phyloP scores from a whole-genome alignment of 2,797 vertebrate species.

The Distichodus sexfasciatus region DNA sequence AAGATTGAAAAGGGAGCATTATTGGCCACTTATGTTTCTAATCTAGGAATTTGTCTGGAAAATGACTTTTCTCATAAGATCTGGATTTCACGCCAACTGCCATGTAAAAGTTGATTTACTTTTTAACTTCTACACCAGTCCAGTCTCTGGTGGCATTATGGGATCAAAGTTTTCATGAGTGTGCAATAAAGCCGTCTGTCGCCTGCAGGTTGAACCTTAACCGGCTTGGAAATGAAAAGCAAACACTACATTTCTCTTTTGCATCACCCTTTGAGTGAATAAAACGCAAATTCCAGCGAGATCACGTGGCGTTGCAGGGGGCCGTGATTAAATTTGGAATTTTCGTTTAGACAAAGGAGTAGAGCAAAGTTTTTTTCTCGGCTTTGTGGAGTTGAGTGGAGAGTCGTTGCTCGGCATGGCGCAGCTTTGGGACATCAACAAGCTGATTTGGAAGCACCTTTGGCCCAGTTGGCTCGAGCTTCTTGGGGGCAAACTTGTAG shows the following conservation, averaged over 20 bases:
- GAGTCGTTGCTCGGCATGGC: background rate
- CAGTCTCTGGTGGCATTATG: conserved; percentile 27
- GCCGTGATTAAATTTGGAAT: too few species aligned
- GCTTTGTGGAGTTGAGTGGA: background rate
- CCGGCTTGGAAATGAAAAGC: conserved; percentile 55
- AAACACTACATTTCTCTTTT: conserved; percentile 54
- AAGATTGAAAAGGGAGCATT: conserved; percentile 3
- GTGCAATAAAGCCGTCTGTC: conserved; percentile 33
- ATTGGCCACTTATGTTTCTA: background rate
- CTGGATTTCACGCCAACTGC: too few species aligned
- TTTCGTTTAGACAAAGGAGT: background rate
- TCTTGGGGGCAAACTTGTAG: background rate
- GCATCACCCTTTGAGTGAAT: conserved; percentile 35
- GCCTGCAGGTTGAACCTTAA: conserved; percentile 39
- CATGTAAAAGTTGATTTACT: too few species aligned
- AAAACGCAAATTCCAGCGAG: conserved; percentile 32
- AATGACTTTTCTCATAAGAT: background rate
- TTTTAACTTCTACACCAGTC: too few species aligned
- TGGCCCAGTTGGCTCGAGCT: background rate
- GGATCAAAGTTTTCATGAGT: conserved; percentile 45
- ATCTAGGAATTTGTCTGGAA: background rate
- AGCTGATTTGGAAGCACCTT: background rate
- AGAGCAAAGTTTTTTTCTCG: background rate
- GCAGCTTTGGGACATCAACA: background rate
- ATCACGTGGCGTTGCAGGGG: conserved; percentile 22